Percentiles rank a stretch among this genome's conserved stretches.
Evolutionary conservation across 2,113 vertebrate genomes (phyloP).

Genomic region (Eptesicus fuscus): DNA sequence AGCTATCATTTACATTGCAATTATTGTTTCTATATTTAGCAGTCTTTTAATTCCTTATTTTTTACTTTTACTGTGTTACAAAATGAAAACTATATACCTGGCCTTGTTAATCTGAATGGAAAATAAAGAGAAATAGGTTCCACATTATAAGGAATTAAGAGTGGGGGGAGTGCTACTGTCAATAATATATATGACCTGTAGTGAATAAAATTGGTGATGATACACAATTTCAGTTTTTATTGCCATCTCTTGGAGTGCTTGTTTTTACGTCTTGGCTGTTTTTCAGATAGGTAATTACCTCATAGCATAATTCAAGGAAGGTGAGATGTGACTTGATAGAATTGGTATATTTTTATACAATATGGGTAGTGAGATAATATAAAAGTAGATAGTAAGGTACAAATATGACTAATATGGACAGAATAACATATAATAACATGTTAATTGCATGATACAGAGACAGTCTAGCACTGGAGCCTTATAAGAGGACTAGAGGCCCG

Average conservation of each 20-base stretch:
- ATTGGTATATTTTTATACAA: not conserved
- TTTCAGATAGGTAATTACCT: not conserved
- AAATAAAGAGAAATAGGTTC: not conserved
- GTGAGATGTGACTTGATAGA: not conserved
- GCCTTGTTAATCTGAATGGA: not conserved
- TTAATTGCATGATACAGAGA: not conserved
- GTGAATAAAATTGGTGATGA: not conserved
- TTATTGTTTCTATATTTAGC: not conserved
- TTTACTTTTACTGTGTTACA: not conserved
- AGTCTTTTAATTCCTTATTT: not conserved
- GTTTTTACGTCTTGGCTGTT: not conserved
- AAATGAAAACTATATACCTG: constrained; percentile 14
- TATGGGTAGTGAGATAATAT: not conserved
- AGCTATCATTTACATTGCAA: not conserved
- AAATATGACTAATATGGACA: not conserved
- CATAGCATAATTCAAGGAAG: not conserved
- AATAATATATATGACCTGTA: not conserved
- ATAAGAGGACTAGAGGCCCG: too few species aligned
- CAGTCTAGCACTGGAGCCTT: not conserved
- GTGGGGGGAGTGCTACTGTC: not conserved
- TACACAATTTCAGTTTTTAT: constrained; percentile 1
- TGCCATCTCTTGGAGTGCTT: constrained; percentile 2
- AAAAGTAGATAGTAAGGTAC: not conserved
- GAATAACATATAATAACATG: not conserved
- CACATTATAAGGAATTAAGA: constrained; percentile 4